Percentiles rank a stretch among this genome's conserved stretches.
Evolutionary conservation across 2,888 invertebrate genomes (phyloP).

Genomic region (Eilema caniola): DNA sequence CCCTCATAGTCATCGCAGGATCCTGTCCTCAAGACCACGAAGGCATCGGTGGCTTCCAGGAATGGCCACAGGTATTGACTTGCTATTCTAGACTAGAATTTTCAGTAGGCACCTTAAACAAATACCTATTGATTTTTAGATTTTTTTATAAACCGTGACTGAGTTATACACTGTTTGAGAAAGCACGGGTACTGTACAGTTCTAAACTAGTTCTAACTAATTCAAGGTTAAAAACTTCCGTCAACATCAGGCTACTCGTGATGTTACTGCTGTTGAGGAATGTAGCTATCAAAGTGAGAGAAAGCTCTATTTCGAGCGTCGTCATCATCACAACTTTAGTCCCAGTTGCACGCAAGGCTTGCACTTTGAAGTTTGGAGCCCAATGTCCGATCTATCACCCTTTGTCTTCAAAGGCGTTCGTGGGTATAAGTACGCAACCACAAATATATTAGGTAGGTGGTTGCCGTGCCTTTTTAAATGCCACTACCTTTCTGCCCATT

Average conservation of each 20-base stretch:
- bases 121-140: too few relatives aligned
- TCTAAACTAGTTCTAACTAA: neutral
- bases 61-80: constrained; percentile 92
- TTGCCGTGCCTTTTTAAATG: too few relatives aligned
- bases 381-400: too few relatives aligned
- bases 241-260: neutral
- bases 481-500: neutral
- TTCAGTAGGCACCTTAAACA: too few relatives aligned
- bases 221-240: neutral
- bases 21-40: constrained; percentile 97
- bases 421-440: too few relatives aligned
- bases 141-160: too few relatives aligned
- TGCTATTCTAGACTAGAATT: neutral
- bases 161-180: too few relatives aligned
- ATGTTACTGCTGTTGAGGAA: too few relatives aligned
- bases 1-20: constrained; percentile 96
- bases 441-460: too few relatives aligned
- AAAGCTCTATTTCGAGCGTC: neutral
- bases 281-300: too few relatives aligned
- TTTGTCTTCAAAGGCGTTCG: neutral
- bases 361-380: neutral
- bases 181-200: neutral
- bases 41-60: constrained; percentile 98
- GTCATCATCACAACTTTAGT: neutral
- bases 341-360: neutral